Conservation (phyloP, 2,113 vertebrate species). For the Halichoerus grypus region DNA sequence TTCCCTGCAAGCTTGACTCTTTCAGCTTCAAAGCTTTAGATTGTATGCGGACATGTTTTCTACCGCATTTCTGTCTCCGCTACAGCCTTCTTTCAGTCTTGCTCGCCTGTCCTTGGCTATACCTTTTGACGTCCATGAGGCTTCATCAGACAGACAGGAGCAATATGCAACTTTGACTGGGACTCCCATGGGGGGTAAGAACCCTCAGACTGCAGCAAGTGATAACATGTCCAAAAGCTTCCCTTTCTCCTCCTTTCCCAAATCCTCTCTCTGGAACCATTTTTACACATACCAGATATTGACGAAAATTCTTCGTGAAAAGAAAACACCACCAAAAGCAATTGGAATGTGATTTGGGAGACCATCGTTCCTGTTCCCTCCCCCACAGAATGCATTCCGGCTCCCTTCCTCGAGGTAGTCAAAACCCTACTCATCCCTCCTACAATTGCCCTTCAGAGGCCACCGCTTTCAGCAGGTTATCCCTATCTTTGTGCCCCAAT, state of each 20-base stretch:
- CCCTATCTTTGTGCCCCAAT: not conserved
- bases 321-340: not conserved
- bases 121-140: not conserved
- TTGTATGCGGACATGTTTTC: not conserved
- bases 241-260: not conserved
- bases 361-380: not conserved
- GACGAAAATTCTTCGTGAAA: conserved; percentile 30
- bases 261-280: not conserved
- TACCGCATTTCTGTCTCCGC: conserved; percentile 7
- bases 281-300: not conserved
- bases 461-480: not conserved
- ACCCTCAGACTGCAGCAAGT: not conserved
- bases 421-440: not conserved
- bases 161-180: not conserved
- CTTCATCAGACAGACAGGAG: not conserved
- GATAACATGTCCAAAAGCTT: not conserved
- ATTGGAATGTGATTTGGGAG: not conserved
- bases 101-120: not conserved
- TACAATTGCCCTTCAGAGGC: not conserved
- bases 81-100: not conserved
- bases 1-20: not conserved
- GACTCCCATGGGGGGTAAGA: not conserved
- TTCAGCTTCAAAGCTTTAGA: not conserved
- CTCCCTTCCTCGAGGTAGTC: not conserved
- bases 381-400: not conserved